Base-by-base conservation (phyloP, 2,797 vertebrate species). In the Esox masquinongy region DNA sequence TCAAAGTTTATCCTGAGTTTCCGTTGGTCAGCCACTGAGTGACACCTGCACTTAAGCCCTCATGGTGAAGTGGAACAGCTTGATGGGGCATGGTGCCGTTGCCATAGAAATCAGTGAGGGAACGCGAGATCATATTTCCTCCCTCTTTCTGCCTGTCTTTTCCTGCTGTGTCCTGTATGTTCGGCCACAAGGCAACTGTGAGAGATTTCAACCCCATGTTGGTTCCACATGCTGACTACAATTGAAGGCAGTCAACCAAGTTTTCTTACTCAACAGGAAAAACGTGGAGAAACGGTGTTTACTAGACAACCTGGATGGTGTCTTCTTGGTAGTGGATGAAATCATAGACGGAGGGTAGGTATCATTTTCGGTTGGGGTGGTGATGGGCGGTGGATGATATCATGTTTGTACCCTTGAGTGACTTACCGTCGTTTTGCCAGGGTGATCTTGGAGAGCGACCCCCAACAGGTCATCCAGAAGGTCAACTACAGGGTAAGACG, bases 401-500 rank as follows among this genome's bases (percentile, higher is more conserved):
- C 12, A 24, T 74, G 34, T 5, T 31, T 24, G 22, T 2, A 7
- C n/a, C 74, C 56, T 47, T 84, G 72, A 80, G 36, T 85, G 68
- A 53, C 22, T 51, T 81, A 29, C 8, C 74, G 39, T 81, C 68
- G 3, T 77, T 75, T 87, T 88, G 26, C 59, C 86, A 97, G 97
- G 22, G 96, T 98, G 79, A 97, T 98, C 85, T 87, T 98, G 92
- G 97, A 98, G 89, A 96, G 96, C 26, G 96, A 98, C 85, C 94
- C 96, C 0, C 96, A 97, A 82, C 95, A 96, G 88, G 96, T 98
- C 68, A 85, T 97, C 69, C 96, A 96, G 91, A 97, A 96, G 80
- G 93, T 98, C 90, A 96, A 95, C 89, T 96, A 96, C 88, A 93
- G 88, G 94, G 97, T 98, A 92, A 95, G 94, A 84, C 11, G n/a